phyloP scores from a whole-genome alignment of 2,113 vertebrate species.

The Burhinus bistriatus region DNA sequence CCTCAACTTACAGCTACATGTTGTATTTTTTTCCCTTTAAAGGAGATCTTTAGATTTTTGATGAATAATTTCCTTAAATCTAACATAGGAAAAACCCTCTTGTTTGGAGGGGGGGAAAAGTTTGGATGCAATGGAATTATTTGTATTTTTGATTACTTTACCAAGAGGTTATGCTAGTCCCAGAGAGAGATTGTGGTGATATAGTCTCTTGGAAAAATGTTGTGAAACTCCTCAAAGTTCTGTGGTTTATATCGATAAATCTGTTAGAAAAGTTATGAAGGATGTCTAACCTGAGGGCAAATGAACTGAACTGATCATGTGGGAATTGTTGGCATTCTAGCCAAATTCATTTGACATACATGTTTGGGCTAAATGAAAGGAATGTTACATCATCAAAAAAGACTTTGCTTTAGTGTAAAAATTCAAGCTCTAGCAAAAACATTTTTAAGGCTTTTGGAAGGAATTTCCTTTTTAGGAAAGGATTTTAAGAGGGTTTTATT shows the following conservation, averaged over 20 bases:
- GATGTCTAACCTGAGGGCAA: conserved; percentile 25
- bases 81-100: neutral
- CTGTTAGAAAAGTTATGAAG: neutral
- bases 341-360: neutral
- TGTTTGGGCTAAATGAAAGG: conserved; percentile 3
- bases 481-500: neutral
- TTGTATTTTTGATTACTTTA: neutral
- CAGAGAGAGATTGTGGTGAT: neutral
- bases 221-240: neutral
- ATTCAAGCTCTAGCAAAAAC: neutral
- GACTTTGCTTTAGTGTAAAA: conserved; percentile 18
- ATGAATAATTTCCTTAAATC: neutral
- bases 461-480: conserved; percentile 19
- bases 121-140: neutral
- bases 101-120: neutral
- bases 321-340: conserved; percentile 23
- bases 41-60: neutral
- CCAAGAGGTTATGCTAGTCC: neutral
- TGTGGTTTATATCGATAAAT: conserved; percentile 7
- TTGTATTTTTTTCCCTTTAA: neutral
- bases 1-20: neutral
- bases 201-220: neutral
- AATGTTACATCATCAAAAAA: conserved; percentile 38
- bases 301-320: neutral
- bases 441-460: conserved; percentile 6